Percentiles rank a stretch among this genome's conserved stretches.
Conservation (phyloP, 2,888 invertebrate species). For the Zhuqinia jingwanae region DNA sequence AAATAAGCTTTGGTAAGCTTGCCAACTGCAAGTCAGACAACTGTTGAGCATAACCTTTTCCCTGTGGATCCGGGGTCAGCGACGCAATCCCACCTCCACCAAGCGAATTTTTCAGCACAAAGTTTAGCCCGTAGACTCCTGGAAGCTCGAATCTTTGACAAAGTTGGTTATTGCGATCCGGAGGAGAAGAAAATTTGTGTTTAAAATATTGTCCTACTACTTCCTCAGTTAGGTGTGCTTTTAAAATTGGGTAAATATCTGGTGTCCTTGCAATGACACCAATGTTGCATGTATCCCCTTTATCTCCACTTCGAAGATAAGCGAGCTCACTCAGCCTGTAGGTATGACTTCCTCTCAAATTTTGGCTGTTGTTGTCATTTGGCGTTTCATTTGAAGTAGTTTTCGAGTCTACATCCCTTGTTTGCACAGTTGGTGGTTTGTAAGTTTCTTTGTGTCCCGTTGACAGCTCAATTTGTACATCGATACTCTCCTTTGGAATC, state of each 20-base stretch:
- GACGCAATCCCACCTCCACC: conserved; percentile 83
- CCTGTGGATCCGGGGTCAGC: conserved; percentile 82
- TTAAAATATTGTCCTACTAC: conserved; percentile 81
- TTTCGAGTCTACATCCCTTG: background rate
- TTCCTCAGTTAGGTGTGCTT: conserved; percentile 81
- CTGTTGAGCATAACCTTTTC: conserved; percentile 75
- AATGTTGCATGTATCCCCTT: conserved; percentile 82
- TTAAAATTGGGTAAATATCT: conserved; percentile 81
- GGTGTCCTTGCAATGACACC: conserved; percentile 82
- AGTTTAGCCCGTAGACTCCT: conserved; percentile 82
- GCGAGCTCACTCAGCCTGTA: conserved; percentile 81
- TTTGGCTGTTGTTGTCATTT: background rate
- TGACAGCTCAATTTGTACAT: conserved; percentile 79
- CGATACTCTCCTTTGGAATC: conserved; percentile 80
- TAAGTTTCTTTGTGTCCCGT: conserved; percentile 78
- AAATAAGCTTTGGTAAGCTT: conserved; percentile 61
- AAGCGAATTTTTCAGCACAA: conserved; percentile 81
- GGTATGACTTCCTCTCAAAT: conserved; percentile 41
- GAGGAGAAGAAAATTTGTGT: conserved; percentile 81
- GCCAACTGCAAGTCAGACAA: conserved; percentile 63
- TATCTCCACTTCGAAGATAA: conserved; percentile 83
- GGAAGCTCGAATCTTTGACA: conserved; percentile 81
- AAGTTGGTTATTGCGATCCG: conserved; percentile 46
- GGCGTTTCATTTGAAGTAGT: no score
- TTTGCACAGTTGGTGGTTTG: background rate